Evolutionary conservation across 2,888 invertebrate species (phyloP), one percentile per base, ranked within the genome.

Genomic region (Oscheius onirici): DNA sequence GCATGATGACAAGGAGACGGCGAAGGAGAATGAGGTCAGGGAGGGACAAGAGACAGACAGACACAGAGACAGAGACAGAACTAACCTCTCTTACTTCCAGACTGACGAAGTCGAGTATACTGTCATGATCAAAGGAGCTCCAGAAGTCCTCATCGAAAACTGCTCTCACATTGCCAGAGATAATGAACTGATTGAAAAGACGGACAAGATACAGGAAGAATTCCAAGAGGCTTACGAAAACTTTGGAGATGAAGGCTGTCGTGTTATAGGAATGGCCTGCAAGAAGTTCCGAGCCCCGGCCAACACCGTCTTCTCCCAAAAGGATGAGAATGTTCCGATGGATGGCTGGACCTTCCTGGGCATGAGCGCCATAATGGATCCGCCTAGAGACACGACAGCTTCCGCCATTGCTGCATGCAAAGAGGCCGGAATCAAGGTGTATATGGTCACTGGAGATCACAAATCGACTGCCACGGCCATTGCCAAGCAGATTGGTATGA

Each of bases 361-460:
- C 44, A 77, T 81, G 71, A 75, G 76, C 44, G 82, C 83, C 13
- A 83, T 83, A 49, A 83, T 83, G 83, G 83, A 83, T 68, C 83
- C 83, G 24, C 83, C 83, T 10, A 77, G 80, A 72, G 81, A 83
- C 46, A 78, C 80, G 20, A 83, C 83, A 15, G 76, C 75, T 51
- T 63, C 60, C 41, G 82, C 83, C 8, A 79, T 84, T 55, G 55
- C 71, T n/a, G 74, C 75, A 15, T 84, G 84, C 65, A 79, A 81
- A 65, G 74, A 75, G 28, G 82, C 84, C 10, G 84, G 84, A 58
- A 82, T 84, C 67, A 83, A 83, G 71, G 82, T 83, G n/a, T 84
- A 81, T 70, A 82, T 84, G 82, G 82, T 84, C 26, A 84, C 84
- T 11, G 84, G 84, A 51, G 84, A 84, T 63, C 84, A 84, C 69